Base-by-base conservation (phyloP, 2,113 vertebrate species). In the Protobothrops mucrosquamatus region DNA sequence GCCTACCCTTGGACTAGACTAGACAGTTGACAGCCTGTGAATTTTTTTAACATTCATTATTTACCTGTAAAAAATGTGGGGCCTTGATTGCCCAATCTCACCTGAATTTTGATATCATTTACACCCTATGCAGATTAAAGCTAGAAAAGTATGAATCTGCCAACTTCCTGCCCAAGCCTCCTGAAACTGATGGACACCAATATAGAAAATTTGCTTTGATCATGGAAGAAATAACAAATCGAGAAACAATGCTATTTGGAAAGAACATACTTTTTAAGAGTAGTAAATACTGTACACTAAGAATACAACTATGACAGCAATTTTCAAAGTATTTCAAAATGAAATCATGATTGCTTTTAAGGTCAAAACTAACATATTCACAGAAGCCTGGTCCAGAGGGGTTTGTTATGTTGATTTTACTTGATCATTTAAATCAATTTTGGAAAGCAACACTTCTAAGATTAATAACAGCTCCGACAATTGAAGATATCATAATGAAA, bases 351-450 rank as follows among this genome's bases (percentile, higher is more conserved):
- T 89, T 85, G 3, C 86, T 94, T 94, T 64, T 52, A 92, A 91
- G 88, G 55, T 93, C 94, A 0, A 2, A 59, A 91, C 81, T 55
- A 87, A 29, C 3, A 93, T 87, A 94, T 81, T 94, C 91, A 94
- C 94, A 89, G 92, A 97, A 96, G 87, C 88, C 86, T 94, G 93
- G 95, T 85, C 39, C 61, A 95, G 14, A 11, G 2, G 0, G 69
- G 95, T 86, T 85, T 85, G 81, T 39, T 85, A 57, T 59, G 29
- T 88, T 7, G 89, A 92, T 91, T 86, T 69, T 64, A 87, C 51
- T 85, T 81, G 88, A 95, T 87, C 92, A 94, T 89, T 94, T 88
- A 92, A 93, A 95, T 94, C 93, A 56, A 87, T 92, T 85, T 92
- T 0, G 14, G 88, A 95, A 87, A 1, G 0, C 81, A 90, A 93